Evolutionary conservation across 2,113 vertebrate genomes (phyloP).

Genomic region (Antechinus stuartii): DNA sequence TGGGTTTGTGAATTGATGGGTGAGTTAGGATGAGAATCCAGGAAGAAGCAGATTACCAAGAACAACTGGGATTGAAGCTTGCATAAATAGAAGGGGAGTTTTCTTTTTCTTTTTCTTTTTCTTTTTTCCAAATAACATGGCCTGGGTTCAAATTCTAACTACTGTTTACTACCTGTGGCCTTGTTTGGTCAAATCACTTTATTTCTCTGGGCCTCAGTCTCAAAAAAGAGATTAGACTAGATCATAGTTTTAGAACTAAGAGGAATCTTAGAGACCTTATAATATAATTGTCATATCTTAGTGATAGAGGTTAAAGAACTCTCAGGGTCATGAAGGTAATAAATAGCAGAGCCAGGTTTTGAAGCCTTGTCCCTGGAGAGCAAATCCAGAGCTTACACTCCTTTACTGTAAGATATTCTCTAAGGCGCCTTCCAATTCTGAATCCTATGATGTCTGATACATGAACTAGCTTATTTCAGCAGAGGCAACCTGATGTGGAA

Average conservation of each 20-base stretch:
- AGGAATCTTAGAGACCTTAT: not conserved
- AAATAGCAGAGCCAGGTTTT: not conserved
- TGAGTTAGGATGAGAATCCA: slow-evolving; percentile 54
- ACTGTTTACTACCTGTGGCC: not conserved
- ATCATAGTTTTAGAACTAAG: not conserved
- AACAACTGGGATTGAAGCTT: slow-evolving; percentile 53
- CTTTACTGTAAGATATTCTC: not conserved
- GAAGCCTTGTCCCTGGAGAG: not conserved
- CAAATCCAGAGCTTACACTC: not conserved
- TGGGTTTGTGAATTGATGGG: slow-evolving; percentile 29
- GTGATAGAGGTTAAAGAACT: not conserved
- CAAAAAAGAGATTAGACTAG: not conserved
- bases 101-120: slow-evolving; percentile 37
- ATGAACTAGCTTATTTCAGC: not conserved
- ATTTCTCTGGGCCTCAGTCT: not conserved
- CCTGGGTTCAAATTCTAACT: not conserved
- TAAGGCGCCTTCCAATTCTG: not conserved
- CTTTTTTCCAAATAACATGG: not conserved
- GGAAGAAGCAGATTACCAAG: slow-evolving; percentile 64
- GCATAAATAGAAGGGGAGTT: slow-evolving; percentile 21
- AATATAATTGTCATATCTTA: not conserved
- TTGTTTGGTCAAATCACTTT: not conserved
- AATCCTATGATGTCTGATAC: not conserved
- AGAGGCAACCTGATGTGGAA: not conserved
- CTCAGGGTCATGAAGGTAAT: not conserved